Conservation (phyloP, 2,113 vertebrate species). For the Carollia perspicillata region DNA sequence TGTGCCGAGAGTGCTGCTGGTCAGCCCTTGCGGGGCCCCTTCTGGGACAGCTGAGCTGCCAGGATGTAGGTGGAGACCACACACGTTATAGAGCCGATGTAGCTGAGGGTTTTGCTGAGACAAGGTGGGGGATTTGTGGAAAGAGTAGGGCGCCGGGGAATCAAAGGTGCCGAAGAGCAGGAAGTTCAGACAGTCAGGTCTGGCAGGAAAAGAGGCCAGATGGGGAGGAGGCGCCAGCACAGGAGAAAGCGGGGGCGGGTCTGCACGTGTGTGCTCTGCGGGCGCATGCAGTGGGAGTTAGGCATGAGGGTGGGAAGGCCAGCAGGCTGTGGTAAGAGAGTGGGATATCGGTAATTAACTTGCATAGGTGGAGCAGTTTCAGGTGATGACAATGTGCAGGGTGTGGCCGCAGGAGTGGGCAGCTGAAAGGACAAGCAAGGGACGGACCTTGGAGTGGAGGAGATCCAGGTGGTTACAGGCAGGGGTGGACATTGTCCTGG, state of each 20-base stretch:
- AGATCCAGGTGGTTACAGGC: background rate
- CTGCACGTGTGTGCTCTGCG: rapidly evolving
- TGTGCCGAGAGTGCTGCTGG: rapidly evolving
- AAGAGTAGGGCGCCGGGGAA: rapidly evolving
- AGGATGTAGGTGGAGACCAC: rapidly evolving
- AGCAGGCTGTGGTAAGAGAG: background rate
- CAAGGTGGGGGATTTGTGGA: background rate
- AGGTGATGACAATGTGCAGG: constrained; percentile 1
- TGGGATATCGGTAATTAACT: background rate
- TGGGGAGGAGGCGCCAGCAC: background rate
- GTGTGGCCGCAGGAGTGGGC: constrained; percentile 10
- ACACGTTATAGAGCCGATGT: background rate
- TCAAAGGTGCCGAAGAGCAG: background rate
- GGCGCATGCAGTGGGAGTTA: background rate
- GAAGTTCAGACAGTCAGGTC: background rate
- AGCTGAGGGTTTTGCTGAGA: background rate
- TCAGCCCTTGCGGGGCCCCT: background rate
- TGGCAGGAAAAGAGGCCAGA: no score
- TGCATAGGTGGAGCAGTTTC: constrained; percentile 44
- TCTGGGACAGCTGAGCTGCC: background rate
- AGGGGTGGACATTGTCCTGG: rapidly evolving
- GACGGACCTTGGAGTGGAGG: background rate
- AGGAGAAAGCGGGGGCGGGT: background rate
- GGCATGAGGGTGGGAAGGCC: background rate
- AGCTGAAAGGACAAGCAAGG: background rate